Evolutionary conservation across 1,140 invertebrate species (phyloP).

Genomic region (Brachionus rotundiformis): DNA sequence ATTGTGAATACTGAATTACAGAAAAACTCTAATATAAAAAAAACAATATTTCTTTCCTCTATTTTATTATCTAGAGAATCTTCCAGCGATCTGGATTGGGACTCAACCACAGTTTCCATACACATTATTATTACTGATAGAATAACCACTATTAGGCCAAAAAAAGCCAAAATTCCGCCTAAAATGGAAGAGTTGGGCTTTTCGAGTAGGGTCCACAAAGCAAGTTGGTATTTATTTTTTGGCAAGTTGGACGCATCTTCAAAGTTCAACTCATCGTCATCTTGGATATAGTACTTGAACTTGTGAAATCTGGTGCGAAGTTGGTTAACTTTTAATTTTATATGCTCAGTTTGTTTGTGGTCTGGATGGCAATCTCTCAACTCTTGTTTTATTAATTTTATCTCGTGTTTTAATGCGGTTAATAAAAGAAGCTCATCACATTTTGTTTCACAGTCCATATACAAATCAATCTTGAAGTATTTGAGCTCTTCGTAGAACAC

Average conservation of each 20-base stretch:
- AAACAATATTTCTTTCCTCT: not conserved
- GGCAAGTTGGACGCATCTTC: conserved; percentile 6
- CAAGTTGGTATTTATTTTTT: conserved; percentile 18
- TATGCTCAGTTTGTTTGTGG: not conserved
- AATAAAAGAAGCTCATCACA: conserved; percentile 42
- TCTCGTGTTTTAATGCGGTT: conserved; percentile 3
- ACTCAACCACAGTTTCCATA: conserved; percentile 68
- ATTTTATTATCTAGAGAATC: too few species aligned
- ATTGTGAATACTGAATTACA: conserved; percentile 98
- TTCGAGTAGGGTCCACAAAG: not conserved
- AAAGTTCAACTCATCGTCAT: conserved; percentile 1
- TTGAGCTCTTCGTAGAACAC: conserved; percentile 42
- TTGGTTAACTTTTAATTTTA: not conserved
- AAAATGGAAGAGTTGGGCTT: not conserved
- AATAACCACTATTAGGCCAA: conserved; percentile 59
- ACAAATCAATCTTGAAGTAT: conserved; percentile 10
- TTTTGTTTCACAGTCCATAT: conserved; percentile 16
- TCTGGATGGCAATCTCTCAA: not conserved
- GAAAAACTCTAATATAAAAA: conserved; percentile 87
- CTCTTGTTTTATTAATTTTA: conserved; percentile 22
- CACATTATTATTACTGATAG: conserved; percentile 98
- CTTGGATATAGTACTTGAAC: conserved; percentile 36
- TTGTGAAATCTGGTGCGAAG: not conserved
- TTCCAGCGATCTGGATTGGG: not conserved
- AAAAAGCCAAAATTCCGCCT: conserved; percentile 9